A percentile compares a stretch with the other conserved stretches of the same genome.
Evolutionary conservation across 2,113 vertebrate genomes (phyloP).

Genomic region (Otus sunia): DNA sequence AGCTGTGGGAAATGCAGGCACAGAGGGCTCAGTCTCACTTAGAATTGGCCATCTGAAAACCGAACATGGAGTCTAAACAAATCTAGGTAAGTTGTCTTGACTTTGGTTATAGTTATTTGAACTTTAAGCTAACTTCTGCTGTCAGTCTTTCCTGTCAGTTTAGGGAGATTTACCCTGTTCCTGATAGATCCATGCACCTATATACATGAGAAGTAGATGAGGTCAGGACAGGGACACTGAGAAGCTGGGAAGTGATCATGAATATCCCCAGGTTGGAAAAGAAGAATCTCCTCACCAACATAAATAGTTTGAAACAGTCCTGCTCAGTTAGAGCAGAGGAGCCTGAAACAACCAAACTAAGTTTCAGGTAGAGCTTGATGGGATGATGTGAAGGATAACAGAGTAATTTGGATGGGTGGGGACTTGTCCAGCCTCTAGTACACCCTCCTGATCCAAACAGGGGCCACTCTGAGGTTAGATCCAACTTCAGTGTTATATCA

Average conservation of each 20-base stretch:
- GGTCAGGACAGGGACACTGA: neutral
- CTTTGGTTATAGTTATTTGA: neutral
- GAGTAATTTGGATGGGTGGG: neutral
- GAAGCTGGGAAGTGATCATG: neutral
- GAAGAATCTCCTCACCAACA: neutral
- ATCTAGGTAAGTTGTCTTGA: neutral
- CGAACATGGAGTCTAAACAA: neutral
- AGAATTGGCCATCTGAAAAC: neutral
- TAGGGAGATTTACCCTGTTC: neutral
- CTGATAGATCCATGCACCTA: neutral
- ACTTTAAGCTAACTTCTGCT: neutral
- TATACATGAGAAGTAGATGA: neutral
- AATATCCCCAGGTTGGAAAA: neutral
- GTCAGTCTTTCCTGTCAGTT: neutral
- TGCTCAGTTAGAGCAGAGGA: neutral
- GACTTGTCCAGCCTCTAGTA: neutral
- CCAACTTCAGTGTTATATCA: neutral
- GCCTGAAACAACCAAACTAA: neutral
- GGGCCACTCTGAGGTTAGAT: neutral
- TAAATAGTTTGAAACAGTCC: neutral
- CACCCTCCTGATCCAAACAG: neutral
- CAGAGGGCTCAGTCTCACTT: neutral
- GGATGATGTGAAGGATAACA: neutral
- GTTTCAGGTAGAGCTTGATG: neutral
- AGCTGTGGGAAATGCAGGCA: neutral